Evolutionary conservation across 2,797 vertebrate species (phyloP), one percentile per base, ranked within the genome.

Genomic region (Serranus cabrilla): DNA sequence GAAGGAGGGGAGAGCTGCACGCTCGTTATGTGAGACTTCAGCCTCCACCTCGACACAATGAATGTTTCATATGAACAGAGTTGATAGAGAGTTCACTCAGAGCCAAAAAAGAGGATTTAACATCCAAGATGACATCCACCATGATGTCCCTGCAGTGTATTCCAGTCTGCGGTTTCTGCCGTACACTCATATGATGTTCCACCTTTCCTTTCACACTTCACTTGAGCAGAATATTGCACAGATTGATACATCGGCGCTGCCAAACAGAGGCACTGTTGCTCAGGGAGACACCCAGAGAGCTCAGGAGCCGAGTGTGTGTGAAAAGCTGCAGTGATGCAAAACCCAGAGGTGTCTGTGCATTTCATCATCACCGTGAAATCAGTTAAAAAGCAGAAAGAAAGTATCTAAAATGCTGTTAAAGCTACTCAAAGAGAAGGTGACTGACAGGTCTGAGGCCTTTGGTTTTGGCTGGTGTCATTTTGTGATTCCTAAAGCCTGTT

Each of bases 261-360:
- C 89, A 80, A 92, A 82, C 79, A 85, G 92, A 92, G 93, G 91
- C 89, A 89, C 87, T 93, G 89, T 91, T 91, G 92, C 78, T 87
- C 87, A 82, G 82, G 82, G 63, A 91, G 82, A 81, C 37, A 20
- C 54, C 23, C 55, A 5, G 20, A 63, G 31, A 68, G 76, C 71
- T 64, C 62, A 20, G 20, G 17, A 62, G 51, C 47, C n/a, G 56
- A 64, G 62, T 65, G 55, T 72, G 20, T 77, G 57, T 59, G 64
- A 59, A 54, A 78, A 76, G 46, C 70, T 58, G 70, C 58, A 46
- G 20, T 50, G 62, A 71, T 71, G 55, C 69, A 84, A 84, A 85
- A 57, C 67, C 39, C 46, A 60, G 57, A 79, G 51, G 73, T 87
- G 87, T 85, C 85, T 58, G 20, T 0, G 31, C 27, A 11, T 87